These are phyloP conservation scores for Nomada ferruginata DNA, from an alignment of 2,888 invertebrate genomes.

Conservation along the genomic window DNA sequence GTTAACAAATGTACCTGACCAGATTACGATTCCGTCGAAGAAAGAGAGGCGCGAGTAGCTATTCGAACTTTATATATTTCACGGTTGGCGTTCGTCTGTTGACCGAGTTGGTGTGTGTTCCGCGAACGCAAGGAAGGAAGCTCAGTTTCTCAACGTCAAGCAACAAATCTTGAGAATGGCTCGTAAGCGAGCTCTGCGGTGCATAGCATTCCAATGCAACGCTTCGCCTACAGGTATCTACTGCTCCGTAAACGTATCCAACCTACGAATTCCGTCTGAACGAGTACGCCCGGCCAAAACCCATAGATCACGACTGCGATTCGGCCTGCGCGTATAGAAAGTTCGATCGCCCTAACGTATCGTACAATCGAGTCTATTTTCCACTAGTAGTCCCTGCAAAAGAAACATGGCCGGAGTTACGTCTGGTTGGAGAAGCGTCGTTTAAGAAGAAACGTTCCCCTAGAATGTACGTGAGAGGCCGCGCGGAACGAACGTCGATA, in stretches of 20 bases:
- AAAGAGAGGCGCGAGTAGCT: constrained; percentile 30
- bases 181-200: constrained; percentile 21
- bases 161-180: constrained; percentile 75
- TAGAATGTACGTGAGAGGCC: background rate
- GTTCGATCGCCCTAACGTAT: background rate
- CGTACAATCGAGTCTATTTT: constrained; percentile 29
- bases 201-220: constrained; percentile 50
- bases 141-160: constrained; percentile 74
- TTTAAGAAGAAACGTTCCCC: constrained; percentile 4
- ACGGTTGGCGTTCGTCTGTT: constrained; percentile 53
- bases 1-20: constrained; percentile 54
- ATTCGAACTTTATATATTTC: constrained; percentile 38
- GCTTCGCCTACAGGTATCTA: constrained; percentile 28
- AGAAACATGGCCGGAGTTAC: constrained; percentile 20
- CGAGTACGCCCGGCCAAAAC: constrained; percentile 4
- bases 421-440: background rate
- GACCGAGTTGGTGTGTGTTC: constrained; percentile 23
- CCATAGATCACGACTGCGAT: constrained; percentile 37
- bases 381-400: background rate
- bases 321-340: constrained; percentile 5
- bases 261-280: constrained; percentile 13
- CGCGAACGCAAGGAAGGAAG: constrained; percentile 36
- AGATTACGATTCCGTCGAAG: constrained; percentile 41
- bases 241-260: background rate
- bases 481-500: too few species aligned